Base-by-base conservation (phyloP, 2,888 invertebrate species). In the Ophion costatus region DNA sequence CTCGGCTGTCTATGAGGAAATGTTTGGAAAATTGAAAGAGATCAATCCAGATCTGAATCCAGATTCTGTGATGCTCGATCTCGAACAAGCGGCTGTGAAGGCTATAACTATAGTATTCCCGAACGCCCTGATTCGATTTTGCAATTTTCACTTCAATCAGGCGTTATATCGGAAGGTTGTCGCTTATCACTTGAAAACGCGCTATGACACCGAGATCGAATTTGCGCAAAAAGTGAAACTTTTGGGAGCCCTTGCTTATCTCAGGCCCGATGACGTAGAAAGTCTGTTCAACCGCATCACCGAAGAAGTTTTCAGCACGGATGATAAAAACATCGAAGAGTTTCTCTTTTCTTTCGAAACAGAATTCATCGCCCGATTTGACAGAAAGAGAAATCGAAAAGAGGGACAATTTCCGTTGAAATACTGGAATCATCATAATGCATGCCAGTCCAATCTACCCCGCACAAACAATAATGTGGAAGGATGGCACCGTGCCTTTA, bases 361-460 rank as follows among this genome's bases (percentile, higher is more conserved):
- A n/a, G 59, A 59, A 20, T 71, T 71, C 59, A 20, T 59, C 17
- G 78, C 74, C n/a, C 77, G 83, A 82, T 86, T 86, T 81, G 84
- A 78, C 74, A 71, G 80, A 61, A 9, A 22, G 33, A 57, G 73
- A 29, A 24, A 20, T 24, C 64, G 38, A 33, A 63, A 63, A 76
- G 77, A 70, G 67, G 73, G 64, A 56, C 45, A 67, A 38, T 80
- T 73, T 57, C 73, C 57, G 3, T 57, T 71, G 7, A 57, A 57
- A 33, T 71, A 11, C 20, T 71, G 71, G 57, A 73, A 73, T 59
- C 71, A 56, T 29, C 56, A 73, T 38, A 20, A 73, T 59, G 73
- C 73, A 7, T 71, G 71, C 57, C 29, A 29, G 56, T 57, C 57
- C 57, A n/a, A 57, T n/a, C 71, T 71, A 4, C 57, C 57, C 17